Conservation (phyloP, 1,140 invertebrate genomes). For the Eulimnadia texana region DNA sequence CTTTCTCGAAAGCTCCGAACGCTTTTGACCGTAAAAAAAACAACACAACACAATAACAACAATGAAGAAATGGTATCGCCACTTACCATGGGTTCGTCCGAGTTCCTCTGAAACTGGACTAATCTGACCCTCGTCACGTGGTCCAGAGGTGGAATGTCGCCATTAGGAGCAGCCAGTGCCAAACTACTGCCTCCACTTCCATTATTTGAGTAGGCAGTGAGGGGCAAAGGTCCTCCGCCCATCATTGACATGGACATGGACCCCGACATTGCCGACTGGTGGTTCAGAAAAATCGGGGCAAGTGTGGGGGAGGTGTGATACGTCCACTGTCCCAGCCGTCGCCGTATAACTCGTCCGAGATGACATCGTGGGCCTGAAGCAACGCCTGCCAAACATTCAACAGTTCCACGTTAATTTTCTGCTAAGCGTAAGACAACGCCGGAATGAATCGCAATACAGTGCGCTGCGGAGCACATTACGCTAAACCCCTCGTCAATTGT, state of each 20-base stretch:
- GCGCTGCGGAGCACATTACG: neutral
- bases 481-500: too few species aligned
- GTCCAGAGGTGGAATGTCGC: constrained; percentile 46
- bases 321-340: constrained; percentile 64
- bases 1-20: too few species aligned
- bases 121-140: constrained; percentile 90
- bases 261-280: constrained; percentile 13
- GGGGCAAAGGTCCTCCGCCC: constrained; percentile 2
- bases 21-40: too few species aligned
- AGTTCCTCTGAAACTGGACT: constrained; percentile 98
- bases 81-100: constrained; percentile 95
- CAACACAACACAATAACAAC: too few species aligned
- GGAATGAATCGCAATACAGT: neutral
- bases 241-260: neutral
- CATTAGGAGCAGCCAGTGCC: constrained; percentile 32
- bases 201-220: neutral
- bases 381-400: constrained; percentile 59
- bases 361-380: constrained; percentile 94
- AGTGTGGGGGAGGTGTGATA: constrained; percentile 41
- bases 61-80: too few species aligned
- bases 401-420: constrained; percentile 2
- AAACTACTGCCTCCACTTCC: neutral
- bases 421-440: neutral
- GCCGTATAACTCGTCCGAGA: constrained; percentile 91
- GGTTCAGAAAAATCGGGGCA: constrained; percentile 17